A percentile compares a stretch with the other conserved stretches of the same genome.
Evolutionary conservation across 1,140 invertebrate genomes (phyloP).

Genomic region (Sinonovacula constricta): DNA sequence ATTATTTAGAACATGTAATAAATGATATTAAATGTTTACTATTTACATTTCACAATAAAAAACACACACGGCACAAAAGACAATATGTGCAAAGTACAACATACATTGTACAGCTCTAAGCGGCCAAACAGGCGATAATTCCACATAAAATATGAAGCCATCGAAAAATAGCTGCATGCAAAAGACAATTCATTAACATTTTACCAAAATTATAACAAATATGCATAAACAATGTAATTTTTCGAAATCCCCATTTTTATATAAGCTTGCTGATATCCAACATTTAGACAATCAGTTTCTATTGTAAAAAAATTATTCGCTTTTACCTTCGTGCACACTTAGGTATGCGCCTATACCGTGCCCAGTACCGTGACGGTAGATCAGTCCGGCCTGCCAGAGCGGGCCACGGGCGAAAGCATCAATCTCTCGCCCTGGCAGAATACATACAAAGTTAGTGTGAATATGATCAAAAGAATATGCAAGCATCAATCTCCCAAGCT

Average conservation of each 20-base stretch:
- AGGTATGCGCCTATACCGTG: constrained; percentile 97
- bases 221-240: neutral
- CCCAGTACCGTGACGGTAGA: constrained; percentile 97
- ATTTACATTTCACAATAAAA: neutral
- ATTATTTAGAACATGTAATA: neutral
- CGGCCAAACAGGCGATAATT: too few relatives aligned
- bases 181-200: neutral
- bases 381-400: constrained; percentile 94
- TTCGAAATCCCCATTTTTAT: neutral
- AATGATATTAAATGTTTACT: neutral
- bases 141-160: neutral
- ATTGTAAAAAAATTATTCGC: neutral
- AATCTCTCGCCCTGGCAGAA: constrained; percentile 78
- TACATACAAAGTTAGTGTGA: neutral
- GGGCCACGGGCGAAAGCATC: constrained; percentile 90
- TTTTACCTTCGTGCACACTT: constrained; percentile 92
- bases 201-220: neutral
- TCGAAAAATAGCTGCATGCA: neutral
- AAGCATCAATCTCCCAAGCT: too few relatives aligned
- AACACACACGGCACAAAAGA: neutral
- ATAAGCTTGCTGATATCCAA: neutral
- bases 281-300: neutral
- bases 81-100: neutral
- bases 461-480: too few relatives aligned
- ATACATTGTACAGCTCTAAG: neutral